Conservation (phyloP, 2,797 vertebrate genomes). For the Triplophysa yarkandensis region DNA sequence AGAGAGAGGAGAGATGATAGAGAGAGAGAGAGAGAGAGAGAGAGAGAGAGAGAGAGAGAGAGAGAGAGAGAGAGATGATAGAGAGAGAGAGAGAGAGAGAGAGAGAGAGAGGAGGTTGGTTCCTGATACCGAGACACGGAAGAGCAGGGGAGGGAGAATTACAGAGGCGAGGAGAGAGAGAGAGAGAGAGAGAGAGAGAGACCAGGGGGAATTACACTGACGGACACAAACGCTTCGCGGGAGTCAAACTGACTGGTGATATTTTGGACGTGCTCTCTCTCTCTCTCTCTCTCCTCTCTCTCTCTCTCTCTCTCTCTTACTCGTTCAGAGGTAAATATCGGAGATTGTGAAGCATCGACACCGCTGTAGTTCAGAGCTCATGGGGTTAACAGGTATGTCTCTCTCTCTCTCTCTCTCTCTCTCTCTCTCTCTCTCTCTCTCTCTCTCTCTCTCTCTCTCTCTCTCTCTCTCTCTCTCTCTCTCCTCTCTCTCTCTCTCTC, state of each 20-base stretch:
- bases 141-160: slow-evolving; percentile 77
- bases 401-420: slow-evolving; percentile 45
- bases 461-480: slow-evolving; percentile 57
- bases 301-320: slow-evolving; percentile 62
- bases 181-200: slow-evolving; percentile 69
- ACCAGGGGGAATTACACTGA: slow-evolving; percentile 76
- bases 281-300: slow-evolving; percentile 61
- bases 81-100: slow-evolving; percentile 32
- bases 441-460: slow-evolving; percentile 45
- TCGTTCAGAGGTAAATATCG: slow-evolving; percentile 70
- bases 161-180: slow-evolving; percentile 67
- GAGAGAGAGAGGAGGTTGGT: slow-evolving; percentile 67
- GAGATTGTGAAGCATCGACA: slow-evolving; percentile 72
- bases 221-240: slow-evolving; percentile 66
- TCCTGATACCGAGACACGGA: slow-evolving; percentile 79
- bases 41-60: no score
- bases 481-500: slow-evolving; percentile 40
- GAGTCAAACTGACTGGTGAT: slow-evolving; percentile 65
- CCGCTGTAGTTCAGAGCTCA: slow-evolving; percentile 77
- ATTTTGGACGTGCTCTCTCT: slow-evolving; percentile 68
- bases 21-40: slow-evolving; percentile 41
- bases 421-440: slow-evolving; percentile 56
- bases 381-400: slow-evolving; percentile 89
- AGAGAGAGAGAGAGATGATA: slow-evolving; percentile 39
- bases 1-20: no score